phyloP scores from a whole-genome alignment of 2,113 vertebrate species.

The Pyxicephalus adspersus region DNA sequence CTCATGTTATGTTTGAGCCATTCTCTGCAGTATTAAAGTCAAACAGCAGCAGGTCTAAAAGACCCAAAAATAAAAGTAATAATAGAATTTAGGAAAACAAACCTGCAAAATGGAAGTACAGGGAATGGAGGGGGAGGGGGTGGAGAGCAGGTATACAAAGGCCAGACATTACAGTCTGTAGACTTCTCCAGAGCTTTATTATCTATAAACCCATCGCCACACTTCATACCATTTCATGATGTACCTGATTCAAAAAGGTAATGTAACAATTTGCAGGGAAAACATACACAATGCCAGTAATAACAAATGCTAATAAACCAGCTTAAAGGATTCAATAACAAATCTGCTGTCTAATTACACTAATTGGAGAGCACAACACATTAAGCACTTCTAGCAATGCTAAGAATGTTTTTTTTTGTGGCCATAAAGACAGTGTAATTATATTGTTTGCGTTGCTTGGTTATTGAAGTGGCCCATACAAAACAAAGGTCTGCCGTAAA shows the following conservation, averaged over 20 bases:
- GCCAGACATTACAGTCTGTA: too few species aligned
- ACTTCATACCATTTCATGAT: too few species aligned
- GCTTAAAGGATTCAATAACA: neutral
- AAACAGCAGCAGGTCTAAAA: too few species aligned
- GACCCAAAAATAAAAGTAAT: too few species aligned
- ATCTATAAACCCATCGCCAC: too few species aligned
- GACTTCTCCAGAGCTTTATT: too few species aligned
- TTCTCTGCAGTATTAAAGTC: too few species aligned
- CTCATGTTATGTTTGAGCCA: too few species aligned
- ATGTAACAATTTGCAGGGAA: neutral
- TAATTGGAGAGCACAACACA: neutral
- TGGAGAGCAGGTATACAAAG: too few species aligned
- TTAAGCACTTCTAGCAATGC: neutral
- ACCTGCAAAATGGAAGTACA: too few species aligned
- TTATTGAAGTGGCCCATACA: neutral
- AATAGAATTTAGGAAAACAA: too few species aligned
- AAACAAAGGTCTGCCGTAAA: conserved; percentile 17
- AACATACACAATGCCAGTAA: neutral
- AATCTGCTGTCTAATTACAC: neutral
- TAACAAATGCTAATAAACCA: neutral
- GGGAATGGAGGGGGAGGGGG: too few species aligned
- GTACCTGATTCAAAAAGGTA: neutral
- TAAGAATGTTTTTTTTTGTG: neutral
- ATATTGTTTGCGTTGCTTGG: neutral
- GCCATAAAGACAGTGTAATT: neutral